Base-by-base conservation (phyloP, 2,888 invertebrate genomes). In the Hirtodrosophila trivittata region DNA sequence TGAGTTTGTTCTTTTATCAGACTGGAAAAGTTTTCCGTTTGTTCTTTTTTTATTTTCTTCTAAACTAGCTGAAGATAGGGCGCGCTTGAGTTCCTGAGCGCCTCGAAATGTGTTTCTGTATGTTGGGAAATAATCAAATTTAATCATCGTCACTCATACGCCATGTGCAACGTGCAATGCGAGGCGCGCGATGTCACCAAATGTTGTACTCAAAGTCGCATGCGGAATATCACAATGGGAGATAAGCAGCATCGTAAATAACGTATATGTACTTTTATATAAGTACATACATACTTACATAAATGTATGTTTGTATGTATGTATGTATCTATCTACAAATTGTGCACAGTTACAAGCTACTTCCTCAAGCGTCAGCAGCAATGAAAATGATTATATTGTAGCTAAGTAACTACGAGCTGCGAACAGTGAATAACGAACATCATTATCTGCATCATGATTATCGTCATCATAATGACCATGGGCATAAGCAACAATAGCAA, bases 71-170 rank as follows among this genome's bases (percentile, higher is more conserved):
- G n/a, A n/a, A n/a, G n/a, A n/a, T n/a, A n/a, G n/a, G n/a, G n/a
- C n/a, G n/a, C n/a, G n/a, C n/a, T n/a, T 21, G 18, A 21, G n/a
- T 26, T 26, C 3, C 21, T 18, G 14, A 33, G 12, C 28, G 43
- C 18, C 16, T 49, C 4, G 18, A 39, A 35, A 42, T 10, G 45
- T 10, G 38, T n/a, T 33, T 21, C 13, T 28, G 21, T n/a, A 28
- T 47, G 41, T 38, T 28, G 46, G 28, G 37, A 46, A 49, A 32
- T 13, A 63, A 55, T 63, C 59, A 32, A 57, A 54, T 58, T 58
- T 83, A 78, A 78, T 83, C 73, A 56, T 13, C 68, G 14, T 78
- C 57, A 49, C 72, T 46, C 51, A 77, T 78, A 80, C 83, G 73
- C 62, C 73, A 65, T 76, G 77, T 81, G 77, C 78, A 84, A 84